A percentile compares a stretch with the other conserved stretches of the same genome.
phyloP scores from a whole-genome alignment of 2,888 invertebrate species.

The Crocallis elinguaria region DNA sequence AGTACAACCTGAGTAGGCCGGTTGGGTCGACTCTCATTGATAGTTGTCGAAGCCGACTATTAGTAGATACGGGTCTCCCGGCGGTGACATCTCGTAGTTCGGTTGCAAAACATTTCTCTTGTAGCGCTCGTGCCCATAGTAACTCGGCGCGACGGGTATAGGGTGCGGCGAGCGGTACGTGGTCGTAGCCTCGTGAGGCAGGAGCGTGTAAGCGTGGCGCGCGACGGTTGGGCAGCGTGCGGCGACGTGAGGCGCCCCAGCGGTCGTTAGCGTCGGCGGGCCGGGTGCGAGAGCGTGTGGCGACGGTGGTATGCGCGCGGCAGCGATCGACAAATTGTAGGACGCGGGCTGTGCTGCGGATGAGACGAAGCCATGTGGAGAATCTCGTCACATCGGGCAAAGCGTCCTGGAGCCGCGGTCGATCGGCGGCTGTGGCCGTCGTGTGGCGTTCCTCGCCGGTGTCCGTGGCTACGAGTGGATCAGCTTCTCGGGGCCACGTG shows the following conservation, averaged over 20 bases:
- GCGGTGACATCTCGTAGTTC: background rate
- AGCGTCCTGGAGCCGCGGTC: background rate
- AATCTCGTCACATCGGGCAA: background rate
- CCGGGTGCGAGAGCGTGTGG: background rate
- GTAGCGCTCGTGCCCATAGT: background rate
- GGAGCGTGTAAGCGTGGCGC: background rate
- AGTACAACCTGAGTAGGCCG: conserved; percentile 1
- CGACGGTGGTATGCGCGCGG: background rate
- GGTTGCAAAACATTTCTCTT: background rate
- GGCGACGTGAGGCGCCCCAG: too few relatives aligned
- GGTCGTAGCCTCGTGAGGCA: too few relatives aligned
- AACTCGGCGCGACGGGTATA: background rate
- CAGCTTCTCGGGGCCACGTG: background rate
- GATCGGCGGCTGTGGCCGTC: background rate
- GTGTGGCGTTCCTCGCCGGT: background rate
- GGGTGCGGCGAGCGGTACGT: background rate
- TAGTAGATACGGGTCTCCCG: background rate
- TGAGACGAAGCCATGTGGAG: background rate
- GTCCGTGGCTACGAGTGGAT: background rate
- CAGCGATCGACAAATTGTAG: background rate
- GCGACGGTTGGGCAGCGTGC: too few relatives aligned
- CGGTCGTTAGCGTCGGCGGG: background rate
- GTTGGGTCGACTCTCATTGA: conserved; percentile 17
- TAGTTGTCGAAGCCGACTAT: background rate
- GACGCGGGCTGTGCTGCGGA: background rate